phyloP scores from a whole-genome alignment of 2,888 invertebrate species.

The Cantharis lateralis region DNA sequence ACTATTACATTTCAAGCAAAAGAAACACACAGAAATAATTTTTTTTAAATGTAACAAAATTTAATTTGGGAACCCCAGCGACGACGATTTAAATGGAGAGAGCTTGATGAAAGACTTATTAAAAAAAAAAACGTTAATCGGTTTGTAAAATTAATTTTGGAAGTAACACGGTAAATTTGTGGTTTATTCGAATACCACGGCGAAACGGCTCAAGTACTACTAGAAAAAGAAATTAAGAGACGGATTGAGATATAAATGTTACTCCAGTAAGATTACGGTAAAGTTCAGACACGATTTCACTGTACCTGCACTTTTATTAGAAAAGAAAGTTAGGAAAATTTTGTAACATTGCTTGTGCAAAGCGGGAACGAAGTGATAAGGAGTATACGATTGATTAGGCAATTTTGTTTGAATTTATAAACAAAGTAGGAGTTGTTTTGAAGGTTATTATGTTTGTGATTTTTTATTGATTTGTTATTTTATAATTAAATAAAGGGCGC shows the following conservation, averaged over 20 bases:
- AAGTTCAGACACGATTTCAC: neutral
- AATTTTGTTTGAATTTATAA: neutral
- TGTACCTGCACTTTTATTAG: neutral
- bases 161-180: neutral
- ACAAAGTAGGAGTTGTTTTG: neutral
- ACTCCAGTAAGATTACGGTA: neutral
- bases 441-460: neutral
- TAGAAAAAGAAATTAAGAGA: neutral
- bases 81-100: neutral
- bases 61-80: neutral
- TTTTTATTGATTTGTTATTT: neutral
- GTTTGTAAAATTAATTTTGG: neutral
- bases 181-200: neutral
- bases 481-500: neutral
- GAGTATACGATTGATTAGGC: neutral
- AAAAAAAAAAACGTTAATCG: neutral
- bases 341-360: neutral
- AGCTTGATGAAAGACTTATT: neutral
- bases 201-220: neutral
- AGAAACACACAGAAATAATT: slow-evolving; percentile 9
- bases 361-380: neutral
- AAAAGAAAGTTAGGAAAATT: neutral
- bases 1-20: slow-evolving; percentile 4
- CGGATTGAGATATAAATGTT: neutral
- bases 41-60: neutral